phyloP scores from a whole-genome alignment of 2,113 vertebrate species.

The Suricata suricatta region DNA sequence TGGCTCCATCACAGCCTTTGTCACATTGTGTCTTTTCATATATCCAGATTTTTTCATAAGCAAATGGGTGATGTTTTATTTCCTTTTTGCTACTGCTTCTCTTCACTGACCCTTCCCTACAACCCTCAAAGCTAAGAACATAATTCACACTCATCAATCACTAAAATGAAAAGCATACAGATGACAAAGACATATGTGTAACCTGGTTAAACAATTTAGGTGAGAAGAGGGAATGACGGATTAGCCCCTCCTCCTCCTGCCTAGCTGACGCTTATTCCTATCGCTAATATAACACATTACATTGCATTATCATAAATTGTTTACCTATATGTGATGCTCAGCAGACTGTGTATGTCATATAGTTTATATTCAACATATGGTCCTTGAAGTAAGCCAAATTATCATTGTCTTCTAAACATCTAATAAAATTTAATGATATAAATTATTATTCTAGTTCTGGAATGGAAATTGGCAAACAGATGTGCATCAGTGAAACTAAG shows the following conservation, averaged over 20 bases:
- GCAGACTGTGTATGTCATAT: neutral
- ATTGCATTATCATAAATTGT: neutral
- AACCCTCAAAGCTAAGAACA: neutral
- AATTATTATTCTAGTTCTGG: conserved; percentile 55
- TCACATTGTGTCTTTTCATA: neutral
- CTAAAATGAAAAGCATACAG: conserved; percentile 14
- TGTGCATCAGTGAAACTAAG: conserved; percentile 29
- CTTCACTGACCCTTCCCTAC: neutral
- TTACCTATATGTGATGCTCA: neutral
- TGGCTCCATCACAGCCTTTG: neutral
- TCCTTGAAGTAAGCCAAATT: conserved; percentile 57
- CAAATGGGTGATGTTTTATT: neutral
- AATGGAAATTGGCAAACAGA: conserved; percentile 52
- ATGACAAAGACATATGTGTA: neutral
- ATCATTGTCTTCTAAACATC: conserved; percentile 38
- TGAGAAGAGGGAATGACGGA: neutral
- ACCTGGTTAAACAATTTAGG: neutral
- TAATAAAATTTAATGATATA: conserved; percentile 54
- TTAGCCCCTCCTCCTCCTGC: neutral
- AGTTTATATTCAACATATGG: conserved; percentile 45
- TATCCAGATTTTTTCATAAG: neutral
- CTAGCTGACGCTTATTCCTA: neutral
- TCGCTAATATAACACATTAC: neutral
- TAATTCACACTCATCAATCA: neutral
- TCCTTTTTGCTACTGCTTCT: neutral